Evolutionary conservation across 2,797 vertebrate species (phyloP).

Genomic region (Helicolenus hilgendorfi): DNA sequence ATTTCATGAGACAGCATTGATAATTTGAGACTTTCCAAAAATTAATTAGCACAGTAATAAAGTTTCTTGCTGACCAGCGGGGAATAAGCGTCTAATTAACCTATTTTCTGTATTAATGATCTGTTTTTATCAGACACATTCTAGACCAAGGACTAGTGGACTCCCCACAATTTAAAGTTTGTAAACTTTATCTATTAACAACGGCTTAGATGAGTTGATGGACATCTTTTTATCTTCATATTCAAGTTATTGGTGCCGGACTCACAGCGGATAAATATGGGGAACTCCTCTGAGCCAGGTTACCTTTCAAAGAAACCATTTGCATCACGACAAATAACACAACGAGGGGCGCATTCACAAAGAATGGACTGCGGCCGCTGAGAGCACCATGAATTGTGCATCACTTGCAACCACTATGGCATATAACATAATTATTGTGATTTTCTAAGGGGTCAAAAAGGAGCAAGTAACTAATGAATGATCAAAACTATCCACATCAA

Average conservation of each 20-base stretch:
- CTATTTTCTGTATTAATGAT: conserved; percentile 85
- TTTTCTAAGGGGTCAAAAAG: not conserved
- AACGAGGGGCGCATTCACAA: not conserved
- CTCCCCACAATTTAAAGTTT: conserved; percentile 42
- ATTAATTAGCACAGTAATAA: conserved; percentile 87
- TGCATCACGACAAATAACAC: not conserved
- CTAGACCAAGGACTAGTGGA: conserved; percentile 68
- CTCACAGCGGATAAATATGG: not conserved
- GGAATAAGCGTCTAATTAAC: conserved; percentile 89
- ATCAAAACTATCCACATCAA: not conserved
- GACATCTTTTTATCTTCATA: not conserved
- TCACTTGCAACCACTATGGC: not conserved
- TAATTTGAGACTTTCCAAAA: conserved; percentile 76
- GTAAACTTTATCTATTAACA: conserved; percentile 32
- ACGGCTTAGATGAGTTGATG: not conserved
- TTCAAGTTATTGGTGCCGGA: not conserved
- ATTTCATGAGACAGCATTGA: conserved; percentile 76
- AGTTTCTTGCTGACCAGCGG: conserved; percentile 86
- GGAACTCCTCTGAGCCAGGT: not conserved
- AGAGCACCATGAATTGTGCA: not conserved
- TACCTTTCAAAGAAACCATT: not conserved
- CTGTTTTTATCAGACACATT: conserved; percentile 79
- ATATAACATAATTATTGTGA: not conserved
- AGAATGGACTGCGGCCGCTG: not conserved
- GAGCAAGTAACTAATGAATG: not conserved